Evolutionary conservation across 2,797 vertebrate genomes (phyloP).

Genomic region (Phrynocephalus vlangalii): DNA sequence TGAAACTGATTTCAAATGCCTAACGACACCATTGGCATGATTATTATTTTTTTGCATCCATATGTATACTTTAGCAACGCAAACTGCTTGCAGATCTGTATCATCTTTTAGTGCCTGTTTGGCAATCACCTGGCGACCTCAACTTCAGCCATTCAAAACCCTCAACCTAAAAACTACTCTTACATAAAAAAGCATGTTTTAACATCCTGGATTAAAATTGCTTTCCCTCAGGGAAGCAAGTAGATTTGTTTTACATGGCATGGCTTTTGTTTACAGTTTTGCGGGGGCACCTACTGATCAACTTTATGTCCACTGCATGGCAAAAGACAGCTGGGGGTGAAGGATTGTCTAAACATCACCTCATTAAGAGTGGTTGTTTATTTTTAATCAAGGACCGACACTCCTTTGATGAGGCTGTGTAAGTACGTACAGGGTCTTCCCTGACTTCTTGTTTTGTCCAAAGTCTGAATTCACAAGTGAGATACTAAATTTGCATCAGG

Average conservation of each 20-base stretch:
- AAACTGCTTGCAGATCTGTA: neutral
- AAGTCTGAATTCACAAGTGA: constrained; percentile 42
- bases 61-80: neutral
- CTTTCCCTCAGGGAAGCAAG: neutral
- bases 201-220: neutral
- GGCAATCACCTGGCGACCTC: too few relatives aligned
- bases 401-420: constrained; percentile 6
- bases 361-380: constrained; percentile 5
- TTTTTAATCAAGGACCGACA: constrained; percentile 28
- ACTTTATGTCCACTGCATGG: neutral
- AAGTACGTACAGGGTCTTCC: constrained; percentile 4
- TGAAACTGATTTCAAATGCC: neutral
- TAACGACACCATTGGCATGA: neutral
- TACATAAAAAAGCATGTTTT: neutral
- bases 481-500: constrained; percentile 51
- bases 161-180: neutral
- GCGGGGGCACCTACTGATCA: neutral
- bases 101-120: neutral
- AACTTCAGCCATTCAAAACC: neutral
- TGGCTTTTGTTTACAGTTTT: neutral
- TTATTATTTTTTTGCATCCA: neutral
- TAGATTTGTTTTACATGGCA: neutral
- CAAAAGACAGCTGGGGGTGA: neutral
- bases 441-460: constrained; percentile 46
- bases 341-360: neutral